Evolutionary conservation across 2,113 vertebrate species (phyloP).

Genomic region (Oryzias curvinotus): DNA sequence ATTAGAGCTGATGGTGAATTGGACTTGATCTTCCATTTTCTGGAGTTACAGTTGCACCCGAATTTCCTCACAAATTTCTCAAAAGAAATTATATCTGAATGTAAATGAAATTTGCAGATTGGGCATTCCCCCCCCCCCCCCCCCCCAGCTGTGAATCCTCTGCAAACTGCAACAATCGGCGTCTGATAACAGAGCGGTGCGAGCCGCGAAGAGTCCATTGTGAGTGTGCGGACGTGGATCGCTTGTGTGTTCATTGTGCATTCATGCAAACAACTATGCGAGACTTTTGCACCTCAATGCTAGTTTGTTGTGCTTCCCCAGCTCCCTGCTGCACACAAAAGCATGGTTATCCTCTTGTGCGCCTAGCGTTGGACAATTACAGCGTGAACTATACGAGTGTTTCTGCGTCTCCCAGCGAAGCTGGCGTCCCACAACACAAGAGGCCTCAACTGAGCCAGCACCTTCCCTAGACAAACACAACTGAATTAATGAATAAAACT

Average conservation of each 20-base stretch:
- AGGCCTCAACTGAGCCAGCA: no score
- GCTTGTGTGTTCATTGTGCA: constrained; percentile 49
- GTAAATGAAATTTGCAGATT: no score
- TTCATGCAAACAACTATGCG: constrained; percentile 41
- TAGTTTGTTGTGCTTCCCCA: constrained; percentile 57
- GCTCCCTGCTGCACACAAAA: constrained; percentile 52
- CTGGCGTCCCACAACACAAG: neutral
- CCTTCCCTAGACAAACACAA: no score
- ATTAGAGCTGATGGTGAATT: no score
- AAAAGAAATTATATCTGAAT: no score
- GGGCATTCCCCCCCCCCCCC: neutral
- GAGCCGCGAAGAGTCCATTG: constrained; percentile 11
- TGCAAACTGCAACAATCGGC: constrained; percentile 4
- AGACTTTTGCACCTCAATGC: constrained; percentile 60
- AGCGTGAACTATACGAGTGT: constrained; percentile 1
- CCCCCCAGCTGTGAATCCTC: constrained; percentile 30
- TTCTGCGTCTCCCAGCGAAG: neutral
- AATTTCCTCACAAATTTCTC: no score
- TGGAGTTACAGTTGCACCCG: no score
- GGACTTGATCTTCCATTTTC: no score
- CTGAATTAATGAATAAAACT: no score
- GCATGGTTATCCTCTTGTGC: constrained; percentile 25
- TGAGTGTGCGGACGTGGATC: neutral
- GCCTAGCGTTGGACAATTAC: neutral
- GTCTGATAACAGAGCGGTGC: constrained; percentile 15